Evolutionary conservation across 2,888 invertebrate genomes (phyloP).

Genomic region (Coremacera marginata): DNA sequence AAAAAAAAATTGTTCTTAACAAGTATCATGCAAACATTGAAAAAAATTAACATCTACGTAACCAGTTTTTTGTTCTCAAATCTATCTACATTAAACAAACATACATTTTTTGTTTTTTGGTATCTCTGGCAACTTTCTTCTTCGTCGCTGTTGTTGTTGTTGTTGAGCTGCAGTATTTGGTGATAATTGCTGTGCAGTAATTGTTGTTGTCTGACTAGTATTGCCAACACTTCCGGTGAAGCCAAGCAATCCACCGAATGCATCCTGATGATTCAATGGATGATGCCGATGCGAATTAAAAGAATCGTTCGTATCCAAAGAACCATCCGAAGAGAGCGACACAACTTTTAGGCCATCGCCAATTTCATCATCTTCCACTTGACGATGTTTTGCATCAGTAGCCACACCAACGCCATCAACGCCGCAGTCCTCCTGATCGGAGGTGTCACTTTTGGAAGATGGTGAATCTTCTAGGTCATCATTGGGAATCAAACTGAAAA

Average conservation of each 20-base stretch:
- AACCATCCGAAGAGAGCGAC: constrained; percentile 63
- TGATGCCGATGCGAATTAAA: constrained; percentile 64
- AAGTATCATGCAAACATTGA: too few relatives aligned
- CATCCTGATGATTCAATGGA: constrained; percentile 64
- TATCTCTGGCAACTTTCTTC: constrained; percentile 89
- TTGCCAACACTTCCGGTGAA: constrained; percentile 54
- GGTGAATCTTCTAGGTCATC: constrained; percentile 84
- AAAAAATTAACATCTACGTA: too few relatives aligned
- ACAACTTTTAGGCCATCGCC: constrained; percentile 68
- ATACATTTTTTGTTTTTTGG: constrained; percentile 90
- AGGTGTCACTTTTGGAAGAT: constrained; percentile 81
- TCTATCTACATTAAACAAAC: constrained; percentile 53
- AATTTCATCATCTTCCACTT: constrained; percentile 69
- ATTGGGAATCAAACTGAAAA: constrained; percentile 83
- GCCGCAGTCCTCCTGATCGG: constrained; percentile 75
- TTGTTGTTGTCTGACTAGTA: constrained; percentile 44
- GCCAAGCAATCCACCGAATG: constrained; percentile 62
- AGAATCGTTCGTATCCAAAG: constrained; percentile 62
- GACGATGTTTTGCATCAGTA: constrained; percentile 55
- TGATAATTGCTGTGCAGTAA: constrained; percentile 27
- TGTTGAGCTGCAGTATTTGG: constrained; percentile 45
- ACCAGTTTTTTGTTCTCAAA: too few relatives aligned
- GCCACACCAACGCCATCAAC: constrained; percentile 45
- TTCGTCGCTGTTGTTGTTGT: constrained; percentile 70
- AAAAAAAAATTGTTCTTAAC: too few relatives aligned